Evolutionary conservation across 2,797 vertebrate genomes (phyloP).

Genomic region (Orientallactaga sibirica): DNA sequence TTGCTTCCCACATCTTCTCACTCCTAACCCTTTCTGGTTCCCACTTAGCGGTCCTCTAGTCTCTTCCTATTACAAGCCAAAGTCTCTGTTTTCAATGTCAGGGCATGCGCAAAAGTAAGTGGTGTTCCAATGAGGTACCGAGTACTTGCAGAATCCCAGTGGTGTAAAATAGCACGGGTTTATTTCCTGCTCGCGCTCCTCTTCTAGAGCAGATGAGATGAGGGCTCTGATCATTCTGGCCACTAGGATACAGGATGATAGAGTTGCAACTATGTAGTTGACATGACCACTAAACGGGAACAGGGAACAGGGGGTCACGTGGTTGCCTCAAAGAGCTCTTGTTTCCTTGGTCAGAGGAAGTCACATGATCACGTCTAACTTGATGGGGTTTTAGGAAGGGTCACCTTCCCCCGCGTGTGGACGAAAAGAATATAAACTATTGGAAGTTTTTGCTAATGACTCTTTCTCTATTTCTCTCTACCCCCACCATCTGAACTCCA

Average conservation of each 20-base stretch:
- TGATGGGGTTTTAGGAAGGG: neutral
- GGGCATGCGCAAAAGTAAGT: neutral
- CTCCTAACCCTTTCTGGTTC: neutral
- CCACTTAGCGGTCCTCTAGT: neutral
- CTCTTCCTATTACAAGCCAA: neutral
- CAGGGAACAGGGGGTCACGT: neutral
- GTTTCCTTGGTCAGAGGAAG: conserved; percentile 31
- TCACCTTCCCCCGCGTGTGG: neutral
- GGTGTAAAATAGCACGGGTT: neutral
- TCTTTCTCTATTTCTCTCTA: neutral
- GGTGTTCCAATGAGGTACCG: neutral
- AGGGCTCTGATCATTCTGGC: neutral
- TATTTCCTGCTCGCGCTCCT: neutral
- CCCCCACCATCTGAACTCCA: neutral
- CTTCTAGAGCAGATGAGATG: neutral
- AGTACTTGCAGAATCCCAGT: neutral
- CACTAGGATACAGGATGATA: neutral
- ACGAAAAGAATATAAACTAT: neutral
- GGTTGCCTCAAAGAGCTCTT: neutral
- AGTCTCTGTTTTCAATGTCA: neutral
- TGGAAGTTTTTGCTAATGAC: neutral
- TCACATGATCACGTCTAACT: neutral
- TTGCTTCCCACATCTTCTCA: neutral
- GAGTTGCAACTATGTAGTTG: neutral
- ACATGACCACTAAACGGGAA: neutral